Evolutionary conservation across 2,797 vertebrate genomes (phyloP).

Genomic region (Enteromius thamalakanensis): DNA sequence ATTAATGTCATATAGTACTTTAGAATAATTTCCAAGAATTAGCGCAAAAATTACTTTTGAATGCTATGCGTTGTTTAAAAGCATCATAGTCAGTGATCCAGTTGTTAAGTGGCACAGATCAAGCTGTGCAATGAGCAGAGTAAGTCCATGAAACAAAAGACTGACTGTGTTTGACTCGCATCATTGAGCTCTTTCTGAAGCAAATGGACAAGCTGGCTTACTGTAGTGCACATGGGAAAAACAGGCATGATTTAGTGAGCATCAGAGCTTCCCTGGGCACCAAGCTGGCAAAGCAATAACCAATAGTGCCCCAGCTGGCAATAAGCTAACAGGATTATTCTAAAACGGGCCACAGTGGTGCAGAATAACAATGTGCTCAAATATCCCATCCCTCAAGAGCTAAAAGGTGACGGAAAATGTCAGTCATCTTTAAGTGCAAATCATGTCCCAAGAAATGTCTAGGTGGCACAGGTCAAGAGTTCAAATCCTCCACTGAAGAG

Average conservation of each 20-base stretch:
- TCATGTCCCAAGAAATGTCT: slow-evolving; percentile 24
- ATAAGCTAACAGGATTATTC: slow-evolving; percentile 42
- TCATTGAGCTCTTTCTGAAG: slow-evolving; percentile 30
- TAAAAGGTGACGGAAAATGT: slow-evolving; percentile 40
- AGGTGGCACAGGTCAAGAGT: background rate
- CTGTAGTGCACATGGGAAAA: slow-evolving; percentile 36
- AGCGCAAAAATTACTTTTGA: slow-evolving; percentile 16
- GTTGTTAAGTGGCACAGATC: slow-evolving; percentile 15
- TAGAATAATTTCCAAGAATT: slow-evolving; percentile 26
- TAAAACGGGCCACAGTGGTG: slow-evolving; percentile 53
- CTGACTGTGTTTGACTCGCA: slow-evolving; percentile 28
- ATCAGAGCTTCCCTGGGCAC: slow-evolving; percentile 24
- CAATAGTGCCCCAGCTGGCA: slow-evolving; percentile 38
- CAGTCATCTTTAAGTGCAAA: slow-evolving; percentile 37
- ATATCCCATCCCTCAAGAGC: slow-evolving; percentile 44
- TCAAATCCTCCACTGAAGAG: background rate
- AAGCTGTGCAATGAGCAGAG: slow-evolving; percentile 20
- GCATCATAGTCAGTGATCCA: slow-evolving; percentile 21
- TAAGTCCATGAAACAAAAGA: slow-evolving; percentile 41
- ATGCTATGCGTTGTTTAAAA: slow-evolving; percentile 32
- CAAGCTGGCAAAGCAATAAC: slow-evolving; percentile 27
- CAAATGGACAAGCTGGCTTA: slow-evolving; percentile 32
- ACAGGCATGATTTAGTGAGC: slow-evolving; percentile 32
- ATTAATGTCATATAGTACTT: slow-evolving; percentile 18
- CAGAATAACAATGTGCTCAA: slow-evolving; percentile 37